These are phyloP conservation scores for Diarsia dahlii DNA, from an alignment of 2,888 invertebrate species.

Conservation along the genomic window DNA sequence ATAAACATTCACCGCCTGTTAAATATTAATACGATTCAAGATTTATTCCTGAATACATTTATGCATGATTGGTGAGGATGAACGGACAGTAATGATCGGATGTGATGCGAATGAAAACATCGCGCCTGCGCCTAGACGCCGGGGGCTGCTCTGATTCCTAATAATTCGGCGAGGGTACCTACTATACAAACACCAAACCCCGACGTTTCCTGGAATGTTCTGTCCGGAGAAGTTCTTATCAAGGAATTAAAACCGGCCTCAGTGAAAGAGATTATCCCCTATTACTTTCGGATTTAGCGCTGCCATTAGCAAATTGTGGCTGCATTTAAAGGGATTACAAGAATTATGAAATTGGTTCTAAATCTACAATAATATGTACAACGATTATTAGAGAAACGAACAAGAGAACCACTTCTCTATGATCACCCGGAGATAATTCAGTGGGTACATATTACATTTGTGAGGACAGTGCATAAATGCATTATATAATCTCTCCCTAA, in stretches of 20 bases:
- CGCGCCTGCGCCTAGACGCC: conserved; percentile 47
- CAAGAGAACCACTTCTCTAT: background rate
- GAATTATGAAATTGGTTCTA: conserved; percentile 4
- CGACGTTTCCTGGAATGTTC: conserved; percentile 19
- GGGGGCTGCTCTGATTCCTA: conserved; percentile 3
- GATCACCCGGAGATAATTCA: background rate
- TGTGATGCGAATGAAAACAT: conserved; percentile 56
- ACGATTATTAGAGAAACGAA: background rate
- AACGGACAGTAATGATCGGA: conserved; percentile 65
- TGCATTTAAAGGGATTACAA: conserved; percentile 26
- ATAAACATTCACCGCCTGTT: conserved; percentile 49
- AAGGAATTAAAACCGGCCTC: conserved; percentile 39
- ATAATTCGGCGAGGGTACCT: conserved; percentile 11
- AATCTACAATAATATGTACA: background rate
- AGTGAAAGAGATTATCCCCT: conserved; percentile 38
- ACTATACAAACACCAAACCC: conserved; percentile 14
- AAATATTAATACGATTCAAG: conserved; percentile 56
- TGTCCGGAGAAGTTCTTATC: conserved; percentile 38
- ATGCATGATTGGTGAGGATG: conserved; percentile 57
- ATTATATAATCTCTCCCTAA: conserved; percentile 8
- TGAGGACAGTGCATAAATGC: conserved; percentile 15
- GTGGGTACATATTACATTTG: background rate
- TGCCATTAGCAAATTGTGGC: conserved; percentile 42
- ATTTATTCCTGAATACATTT: conserved; percentile 58
- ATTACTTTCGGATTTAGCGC: conserved; percentile 31